These are phyloP conservation scores for Oncorhynchus kisutch DNA, from an alignment of 2,113 vertebrate species.

Conservation along the genomic window DNA sequence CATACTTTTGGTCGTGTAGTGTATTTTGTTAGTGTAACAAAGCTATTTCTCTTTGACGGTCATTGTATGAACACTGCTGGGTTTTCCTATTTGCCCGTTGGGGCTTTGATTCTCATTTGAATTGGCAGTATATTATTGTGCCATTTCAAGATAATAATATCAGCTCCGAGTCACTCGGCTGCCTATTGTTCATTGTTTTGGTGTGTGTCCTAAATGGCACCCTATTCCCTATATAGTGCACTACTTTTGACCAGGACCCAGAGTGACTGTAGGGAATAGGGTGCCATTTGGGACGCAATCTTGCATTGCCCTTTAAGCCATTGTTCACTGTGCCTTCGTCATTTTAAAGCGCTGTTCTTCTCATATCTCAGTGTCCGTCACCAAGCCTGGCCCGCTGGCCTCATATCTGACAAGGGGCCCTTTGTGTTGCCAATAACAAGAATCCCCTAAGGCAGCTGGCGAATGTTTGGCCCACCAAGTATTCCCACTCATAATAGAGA, in stretches of 20 bases:
- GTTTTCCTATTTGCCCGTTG: background rate
- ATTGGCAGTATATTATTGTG: conserved; percentile 3
- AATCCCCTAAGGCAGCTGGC: background rate
- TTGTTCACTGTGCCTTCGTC: conserved; percentile 44
- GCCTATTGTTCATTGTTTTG: conserved; percentile 6
- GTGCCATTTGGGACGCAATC: too few relatives aligned
- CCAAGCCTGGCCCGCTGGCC: background rate
- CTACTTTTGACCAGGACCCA: too few relatives aligned
- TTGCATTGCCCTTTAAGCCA: conserved; percentile 23
- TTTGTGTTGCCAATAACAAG: background rate
- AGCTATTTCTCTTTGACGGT: too few relatives aligned
- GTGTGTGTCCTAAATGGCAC: background rate
- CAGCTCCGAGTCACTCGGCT: conserved; percentile 7
- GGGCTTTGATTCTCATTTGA: conserved; percentile 4
- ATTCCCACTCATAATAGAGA: too few relatives aligned
- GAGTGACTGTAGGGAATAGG: too few relatives aligned
- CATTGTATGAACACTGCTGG: too few relatives aligned
- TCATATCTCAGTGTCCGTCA: conserved; percentile 39
- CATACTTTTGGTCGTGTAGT: too few relatives aligned
- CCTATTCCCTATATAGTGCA: background rate
- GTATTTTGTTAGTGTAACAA: too few relatives aligned
- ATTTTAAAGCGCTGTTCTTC: conserved; percentile 36
- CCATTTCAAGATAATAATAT: background rate
- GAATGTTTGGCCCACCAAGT: too few relatives aligned
- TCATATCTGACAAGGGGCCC: background rate